Evolutionary conservation across 2,113 vertebrate genomes (phyloP).

Genomic region (Ranitomeya imitator): DNA sequence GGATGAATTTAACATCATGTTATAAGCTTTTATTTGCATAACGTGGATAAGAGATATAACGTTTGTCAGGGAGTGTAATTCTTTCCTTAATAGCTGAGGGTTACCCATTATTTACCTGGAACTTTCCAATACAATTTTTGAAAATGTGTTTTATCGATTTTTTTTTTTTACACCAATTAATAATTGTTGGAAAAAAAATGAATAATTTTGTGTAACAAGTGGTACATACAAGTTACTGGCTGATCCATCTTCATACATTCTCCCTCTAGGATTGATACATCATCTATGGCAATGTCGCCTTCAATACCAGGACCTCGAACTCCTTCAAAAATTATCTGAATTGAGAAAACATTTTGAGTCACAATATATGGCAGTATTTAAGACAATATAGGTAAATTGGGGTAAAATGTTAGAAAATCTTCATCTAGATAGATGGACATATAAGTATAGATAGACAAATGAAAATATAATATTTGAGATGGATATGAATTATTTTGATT

Average conservation of each 20-base stretch:
- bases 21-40: no score
- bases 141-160: background rate
- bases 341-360: background rate
- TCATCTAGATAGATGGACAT: no score
- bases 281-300: conserved; percentile 98
- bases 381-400: background rate
- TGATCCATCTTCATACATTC: conserved; percentile 88
- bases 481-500: no score
- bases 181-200: background rate
- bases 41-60: background rate
- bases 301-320: conserved; percentile 94
- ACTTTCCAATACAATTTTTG: background rate
- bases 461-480: no score
- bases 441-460: no score
- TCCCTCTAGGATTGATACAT: conserved; percentile 92
- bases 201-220: background rate
- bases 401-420: background rate
- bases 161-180: no score
- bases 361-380: background rate
- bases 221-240: conserved; percentile 82
- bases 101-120: background rate
- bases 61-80: no score
- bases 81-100: no score
- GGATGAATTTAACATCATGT: no score
- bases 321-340: conserved; percentile 92